These are phyloP conservation scores for Cephalopholis sonnerati DNA, from an alignment of 2,113 vertebrate species.

Conservation along the genomic window DNA sequence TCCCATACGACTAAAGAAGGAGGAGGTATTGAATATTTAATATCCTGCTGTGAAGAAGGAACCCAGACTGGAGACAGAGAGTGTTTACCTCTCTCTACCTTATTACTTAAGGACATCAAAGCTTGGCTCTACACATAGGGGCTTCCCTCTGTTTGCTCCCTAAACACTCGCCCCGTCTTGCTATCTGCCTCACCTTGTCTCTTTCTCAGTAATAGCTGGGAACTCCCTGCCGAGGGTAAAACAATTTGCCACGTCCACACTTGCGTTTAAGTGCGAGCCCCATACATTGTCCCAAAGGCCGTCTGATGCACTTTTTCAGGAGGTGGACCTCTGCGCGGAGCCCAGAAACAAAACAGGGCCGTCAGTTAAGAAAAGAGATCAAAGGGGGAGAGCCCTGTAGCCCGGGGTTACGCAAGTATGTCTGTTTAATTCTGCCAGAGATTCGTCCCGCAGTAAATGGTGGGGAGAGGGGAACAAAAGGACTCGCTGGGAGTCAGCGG, in stretches of 20 bases:
- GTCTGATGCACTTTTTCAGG: conserved; percentile 53
- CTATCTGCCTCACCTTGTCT: conserved; percentile 40
- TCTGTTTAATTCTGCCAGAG: conserved; percentile 70
- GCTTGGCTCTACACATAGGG: conserved; percentile 42
- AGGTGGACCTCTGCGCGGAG: conserved; percentile 36
- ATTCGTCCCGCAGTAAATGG: conserved; percentile 70
- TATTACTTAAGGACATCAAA: conserved; percentile 73
- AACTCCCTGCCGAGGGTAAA: conserved; percentile 52
- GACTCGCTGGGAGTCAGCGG: conserved; percentile 58
- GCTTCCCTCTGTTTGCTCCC: conserved; percentile 58
- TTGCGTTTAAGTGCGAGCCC: conserved; percentile 37
- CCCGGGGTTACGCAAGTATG: conserved; percentile 70
- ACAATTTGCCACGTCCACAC: conserved; percentile 60
- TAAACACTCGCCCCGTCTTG: conserved; percentile 50
- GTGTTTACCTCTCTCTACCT: conserved; percentile 57
- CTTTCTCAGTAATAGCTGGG: conserved; percentile 37
- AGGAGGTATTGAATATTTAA: conserved; percentile 62
- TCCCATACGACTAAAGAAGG: conserved; percentile 20
- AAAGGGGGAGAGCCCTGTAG: conserved; percentile 58
- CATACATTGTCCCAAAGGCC: conserved; percentile 21
- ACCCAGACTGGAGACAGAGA: conserved; percentile 45
- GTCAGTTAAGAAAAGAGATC: conserved; percentile 65
- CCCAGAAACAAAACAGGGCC: conserved; percentile 63
- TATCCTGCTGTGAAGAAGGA: conserved; percentile 58
- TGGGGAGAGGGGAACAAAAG: conserved; percentile 67